phyloP scores from a whole-genome alignment of 1,140 invertebrate genomes.

The Caligus rogercresseyi region DNA sequence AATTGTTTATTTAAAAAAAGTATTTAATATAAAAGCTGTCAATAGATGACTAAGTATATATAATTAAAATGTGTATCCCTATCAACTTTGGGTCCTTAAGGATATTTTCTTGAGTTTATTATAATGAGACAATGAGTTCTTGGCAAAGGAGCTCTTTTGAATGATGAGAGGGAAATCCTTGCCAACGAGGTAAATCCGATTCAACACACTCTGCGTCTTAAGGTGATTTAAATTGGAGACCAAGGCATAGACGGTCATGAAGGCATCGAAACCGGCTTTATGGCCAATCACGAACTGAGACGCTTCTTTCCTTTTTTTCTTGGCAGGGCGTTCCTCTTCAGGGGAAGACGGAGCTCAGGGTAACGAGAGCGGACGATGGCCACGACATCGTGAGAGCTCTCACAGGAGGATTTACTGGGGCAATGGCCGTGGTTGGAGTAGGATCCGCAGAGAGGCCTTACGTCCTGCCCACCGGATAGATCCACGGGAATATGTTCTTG shows the following conservation, averaged over 20 bases:
- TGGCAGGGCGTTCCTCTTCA: background rate
- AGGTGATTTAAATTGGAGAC: constrained; percentile 24
- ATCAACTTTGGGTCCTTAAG: no score
- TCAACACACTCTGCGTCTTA: background rate
- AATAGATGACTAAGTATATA: no score
- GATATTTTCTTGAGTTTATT: background rate
- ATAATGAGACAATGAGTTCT: background rate
- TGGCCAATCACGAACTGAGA: constrained; percentile 25
- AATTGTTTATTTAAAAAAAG: no score
- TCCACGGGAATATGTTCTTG: background rate
- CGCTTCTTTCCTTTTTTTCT: constrained; percentile 23
- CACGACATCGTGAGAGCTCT: constrained; percentile 30
- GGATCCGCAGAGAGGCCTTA: constrained; percentile 15
- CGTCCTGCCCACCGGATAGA: background rate
- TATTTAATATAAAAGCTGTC: no score
- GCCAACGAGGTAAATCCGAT: constrained; percentile 8
- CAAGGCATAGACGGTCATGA: constrained; percentile 34
- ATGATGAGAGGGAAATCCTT: constrained; percentile 7
- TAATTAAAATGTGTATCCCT: no score
- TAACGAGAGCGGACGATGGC: constrained; percentile 24
- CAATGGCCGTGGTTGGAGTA: constrained; percentile 30
- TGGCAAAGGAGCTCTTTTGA: constrained; percentile 1
- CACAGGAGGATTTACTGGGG: constrained; percentile 25
- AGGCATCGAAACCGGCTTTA: constrained; percentile 34
- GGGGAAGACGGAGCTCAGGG: background rate